Evolutionary conservation across 2,888 invertebrate genomes (phyloP), one percentile per base, ranked within the genome.

Genomic region (Girardia tigrina): DNA sequence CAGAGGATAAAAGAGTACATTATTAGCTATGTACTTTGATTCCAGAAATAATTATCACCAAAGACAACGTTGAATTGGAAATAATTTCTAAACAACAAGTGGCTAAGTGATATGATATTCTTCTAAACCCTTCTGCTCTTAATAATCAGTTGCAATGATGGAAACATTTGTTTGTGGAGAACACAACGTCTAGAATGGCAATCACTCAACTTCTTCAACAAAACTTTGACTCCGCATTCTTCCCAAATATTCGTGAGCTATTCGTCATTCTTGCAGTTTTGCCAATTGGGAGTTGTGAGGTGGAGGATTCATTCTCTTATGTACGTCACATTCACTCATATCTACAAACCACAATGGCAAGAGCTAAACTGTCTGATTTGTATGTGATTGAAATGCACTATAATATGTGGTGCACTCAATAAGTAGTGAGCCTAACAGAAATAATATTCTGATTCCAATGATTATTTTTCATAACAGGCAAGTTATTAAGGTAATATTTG

Each of bases 221-320:
- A n/a, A 8, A 71, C n/a, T n/a, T 20, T 71, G 72, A 71, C 72
- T 26, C 14, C 20, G 29, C n/a, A 8, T 71, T 71, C 26, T 71
- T 71, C 20, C 8, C 72, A n/a, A 71, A 71, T 20, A 71, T 71
- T 6, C 72, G 28, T 71, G 72, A 71, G 29, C 20, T 71, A 20
- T 27, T 71, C 6, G 29, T n/a, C n/a, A 71, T 71, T 71, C 29
- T 71, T n/a, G 28, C 72, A 12, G 29, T 20, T 6, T 26, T 71
- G 72, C 72, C 72, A 28, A 71, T 71, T 26, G 72, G 72, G 16
- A 71, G 72, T 71, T 71, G n/a, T 71, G 72, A 71, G 29, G 72
- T 26, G 8, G 72, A 71, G 72, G 29, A 36, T 20, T 71, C 28
- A 14, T 71, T 71, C n/a, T 71, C 72, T 26, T 71, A 36, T 71